These are phyloP conservation scores for Anarrhichthys ocellatus DNA, from an alignment of 2,113 vertebrate species.

Conservation along the genomic window DNA sequence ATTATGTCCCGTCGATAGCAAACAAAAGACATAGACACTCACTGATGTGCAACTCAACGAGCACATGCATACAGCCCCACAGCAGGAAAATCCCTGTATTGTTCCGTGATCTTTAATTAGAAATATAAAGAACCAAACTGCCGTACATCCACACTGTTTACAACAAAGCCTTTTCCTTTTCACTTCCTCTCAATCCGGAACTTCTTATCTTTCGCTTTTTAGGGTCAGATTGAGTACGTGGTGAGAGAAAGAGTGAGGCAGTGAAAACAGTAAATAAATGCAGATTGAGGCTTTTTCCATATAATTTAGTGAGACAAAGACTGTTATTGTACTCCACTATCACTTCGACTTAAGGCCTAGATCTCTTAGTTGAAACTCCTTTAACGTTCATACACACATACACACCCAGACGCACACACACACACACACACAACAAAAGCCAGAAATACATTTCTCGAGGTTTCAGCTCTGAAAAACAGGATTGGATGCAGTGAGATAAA, in stretches of 20 bases:
- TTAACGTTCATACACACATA: constrained; percentile 10
- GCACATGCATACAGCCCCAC: constrained; percentile 9
- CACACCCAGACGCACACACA: neutral
- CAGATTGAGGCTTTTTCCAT: constrained; percentile 60
- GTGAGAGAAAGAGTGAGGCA: constrained; percentile 17
- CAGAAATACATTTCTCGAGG: constrained; percentile 57
- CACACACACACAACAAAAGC: constrained; percentile 20
- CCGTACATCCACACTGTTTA: neutral
- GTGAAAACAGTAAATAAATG: constrained; percentile 53
- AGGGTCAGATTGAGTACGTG: constrained; percentile 50
- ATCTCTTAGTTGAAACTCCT: constrained; percentile 47
- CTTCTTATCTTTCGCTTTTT: constrained; percentile 55
- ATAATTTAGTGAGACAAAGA: constrained; percentile 73
- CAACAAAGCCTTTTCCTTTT: constrained; percentile 40
- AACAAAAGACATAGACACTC: neutral
- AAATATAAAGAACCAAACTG: constrained; percentile 37
- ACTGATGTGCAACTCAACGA: constrained; percentile 8
- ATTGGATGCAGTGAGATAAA: constrained; percentile 71
- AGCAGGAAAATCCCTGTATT: constrained; percentile 40
- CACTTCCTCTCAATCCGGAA: constrained; percentile 31
- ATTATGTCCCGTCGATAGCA: neutral
- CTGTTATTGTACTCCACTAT: constrained; percentile 64
- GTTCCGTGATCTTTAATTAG: constrained; percentile 40
- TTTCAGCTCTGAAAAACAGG: constrained; percentile 61
- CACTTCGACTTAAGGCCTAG: constrained; percentile 62